Conservation (phyloP, 2,888 invertebrate genomes). For the Synanthedon myopaeformis region DNA sequence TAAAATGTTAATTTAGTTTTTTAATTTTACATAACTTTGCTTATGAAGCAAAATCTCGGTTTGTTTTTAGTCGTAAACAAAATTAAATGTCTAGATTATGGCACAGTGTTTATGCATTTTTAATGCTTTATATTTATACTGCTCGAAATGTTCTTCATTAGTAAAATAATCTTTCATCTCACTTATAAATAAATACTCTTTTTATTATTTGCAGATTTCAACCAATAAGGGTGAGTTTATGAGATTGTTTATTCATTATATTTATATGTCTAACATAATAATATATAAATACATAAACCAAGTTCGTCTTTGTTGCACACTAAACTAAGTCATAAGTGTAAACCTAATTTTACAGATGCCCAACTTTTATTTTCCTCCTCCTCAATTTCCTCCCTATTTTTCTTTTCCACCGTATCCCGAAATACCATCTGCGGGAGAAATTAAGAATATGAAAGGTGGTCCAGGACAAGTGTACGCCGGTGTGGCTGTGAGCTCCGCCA, state of each 20-base stretch:
- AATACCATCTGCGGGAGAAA: constrained; percentile 15
- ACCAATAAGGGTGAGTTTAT: constrained; percentile 18
- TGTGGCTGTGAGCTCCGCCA: constrained; percentile 14
- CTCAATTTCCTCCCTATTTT: constrained; percentile 12
- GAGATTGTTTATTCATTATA: neutral
- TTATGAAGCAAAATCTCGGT: too few relatives aligned
- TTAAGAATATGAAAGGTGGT: constrained; percentile 14
- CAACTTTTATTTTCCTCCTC: constrained; percentile 12
- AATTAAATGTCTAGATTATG: too few relatives aligned
- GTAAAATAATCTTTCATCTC: neutral
- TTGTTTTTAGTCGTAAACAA: too few relatives aligned
- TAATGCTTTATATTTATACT: too few relatives aligned
- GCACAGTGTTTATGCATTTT: too few relatives aligned
- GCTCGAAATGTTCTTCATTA: too few relatives aligned
- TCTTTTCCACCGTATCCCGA: constrained; percentile 2
- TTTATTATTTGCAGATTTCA: constrained; percentile 23
- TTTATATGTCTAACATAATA: too few relatives aligned
- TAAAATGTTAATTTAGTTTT: too few relatives aligned
- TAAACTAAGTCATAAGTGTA: neutral
- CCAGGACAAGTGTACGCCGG: constrained; percentile 21
- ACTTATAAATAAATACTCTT: neutral
- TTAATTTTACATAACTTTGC: too few relatives aligned
- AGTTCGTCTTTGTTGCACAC: constrained; percentile 28
- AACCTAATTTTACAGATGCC: constrained; percentile 7
- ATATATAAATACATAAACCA: neutral